Evolutionary conservation across 1,140 invertebrate genomes (phyloP), one percentile per base, ranked within the genome.

Genomic region (Odontomachus brunneus): DNA sequence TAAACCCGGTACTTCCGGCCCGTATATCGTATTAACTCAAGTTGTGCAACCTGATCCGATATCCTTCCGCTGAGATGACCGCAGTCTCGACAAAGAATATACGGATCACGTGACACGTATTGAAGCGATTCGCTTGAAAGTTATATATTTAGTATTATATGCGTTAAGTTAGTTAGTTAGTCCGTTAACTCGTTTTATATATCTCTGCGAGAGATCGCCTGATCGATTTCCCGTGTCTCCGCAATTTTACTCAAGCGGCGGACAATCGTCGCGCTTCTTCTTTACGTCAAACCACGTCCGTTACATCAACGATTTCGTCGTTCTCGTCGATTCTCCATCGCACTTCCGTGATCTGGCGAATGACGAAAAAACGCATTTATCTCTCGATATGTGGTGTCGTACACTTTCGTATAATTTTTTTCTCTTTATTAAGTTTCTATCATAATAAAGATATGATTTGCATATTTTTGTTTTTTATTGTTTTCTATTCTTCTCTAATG

Each of bases 31-130:
- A 53, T 88, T 89, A 74, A 80, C n/a, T 84, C 75, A 26, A 81
- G 19, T 85, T 81, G 73, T 84, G 22, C 80, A n/a, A 86, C 88
- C 86, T 89, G 84, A 86, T 90, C 83, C 89, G 82, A 90, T 90
- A 90, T 88, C 73, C 78, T 89, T 17, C 38, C 38, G n/a, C n/a
- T n/a, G 44, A 44, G 49, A 65, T 75, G 44, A 74, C 17, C 22
- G 38, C 57, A 55, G n/a, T 49, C 60, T 66, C 17, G 29, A n/a
- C 44, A 22, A 83, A 85, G 84, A 87, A 90, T 85, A 88, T 90
- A 62, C 85, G 86, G 84, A 88, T 90, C 84, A 90, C 29, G 86
- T 88, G 73, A 86, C 29, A 71, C 22, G 24, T 57, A 44, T 80
- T 59, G 33, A 67, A 78, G 15, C 48, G 55, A 3, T 44, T 57